Base-by-base conservation (phyloP, 2,888 invertebrate genomes). In the Amorpha juglandis region DNA sequence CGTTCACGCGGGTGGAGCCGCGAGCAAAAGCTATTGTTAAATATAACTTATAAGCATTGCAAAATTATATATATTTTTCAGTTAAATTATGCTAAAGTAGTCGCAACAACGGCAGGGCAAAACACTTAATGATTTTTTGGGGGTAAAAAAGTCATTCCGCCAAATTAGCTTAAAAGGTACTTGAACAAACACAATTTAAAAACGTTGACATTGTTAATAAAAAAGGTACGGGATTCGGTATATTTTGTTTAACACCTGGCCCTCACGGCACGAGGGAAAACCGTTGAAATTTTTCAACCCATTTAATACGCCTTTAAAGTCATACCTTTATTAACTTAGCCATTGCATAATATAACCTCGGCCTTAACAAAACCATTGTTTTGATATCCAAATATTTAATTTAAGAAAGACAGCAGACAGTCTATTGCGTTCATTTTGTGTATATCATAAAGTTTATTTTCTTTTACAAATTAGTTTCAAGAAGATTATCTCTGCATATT, bases 191-290 rank as follows among this genome's bases (percentile, higher is more conserved):
- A 70, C 71, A 74, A 74, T 78, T 74, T 71, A 74, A 78, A 78
- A 78, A 71, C 75, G 77, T 81, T 79, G 74, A 78, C 77, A 78
- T 68, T 73, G 78, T 73, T 74, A 75, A 78, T 79, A 80, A 79
- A 80, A 79, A 80, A 74, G 78, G 77, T 72, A 72, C 71, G 68
- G 73, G 69, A 27, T 42, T 33, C 33, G 21, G 64, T 52, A 19
- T 51, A 63, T 42, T 45, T 58, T 64, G 48, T 33, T 53, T 33
- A 35, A 64, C 64, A 55, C 48, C 58, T 58, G 64, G 52, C 74
- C 68, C 71, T 74, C 71, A 70, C 74, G 72, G 70, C 63, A 67
- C 68, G 70, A 70, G 70, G 69, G 63, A 70, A 67, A 70, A 51
- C 64, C 68, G 67, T 70, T 70, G 68, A 69, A 68, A 78, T 76